Conservation (phyloP, 2,797 vertebrate species). For the Notamacropus eugenii region DNA sequence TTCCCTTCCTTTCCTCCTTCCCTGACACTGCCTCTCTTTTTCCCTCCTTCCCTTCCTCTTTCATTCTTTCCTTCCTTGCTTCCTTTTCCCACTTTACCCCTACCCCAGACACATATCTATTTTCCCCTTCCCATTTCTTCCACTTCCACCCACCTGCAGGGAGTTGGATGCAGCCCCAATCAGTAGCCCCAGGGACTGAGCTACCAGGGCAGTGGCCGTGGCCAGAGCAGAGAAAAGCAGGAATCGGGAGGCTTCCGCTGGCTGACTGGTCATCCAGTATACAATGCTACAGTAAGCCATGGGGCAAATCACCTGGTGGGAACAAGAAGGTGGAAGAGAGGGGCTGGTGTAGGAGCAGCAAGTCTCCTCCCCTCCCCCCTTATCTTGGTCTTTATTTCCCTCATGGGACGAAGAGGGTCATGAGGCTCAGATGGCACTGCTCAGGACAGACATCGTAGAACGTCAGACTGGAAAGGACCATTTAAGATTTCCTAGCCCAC, state of each 20-base stretch:
- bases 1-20: not conserved
- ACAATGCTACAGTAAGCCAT: slow-evolving; percentile 98
- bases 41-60: not conserved
- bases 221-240: slow-evolving; percentile 96
- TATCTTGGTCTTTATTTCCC: not conserved
- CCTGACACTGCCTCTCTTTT: not conserved
- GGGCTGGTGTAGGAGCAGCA: accelerated
- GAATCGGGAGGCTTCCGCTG: slow-evolving; percentile 93
- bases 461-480: not conserved
- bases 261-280: slow-evolving; percentile 99
- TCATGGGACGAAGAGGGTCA: not conserved
- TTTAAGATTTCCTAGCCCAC: not conserved
- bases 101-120: not conserved
- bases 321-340: not conserved
- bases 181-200: slow-evolving; percentile 96
- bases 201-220: slow-evolving; percentile 95
- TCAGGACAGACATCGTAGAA: not conserved
- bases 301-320: slow-evolving; percentile 92
- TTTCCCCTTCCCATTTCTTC: accelerated
- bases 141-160: slow-evolving; percentile 88
- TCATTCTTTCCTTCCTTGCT: not conserved
- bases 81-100: accelerated
- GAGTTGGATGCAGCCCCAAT: slow-evolving; percentile 98
- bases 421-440: not conserved
- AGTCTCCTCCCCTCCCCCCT: not conserved